Evolutionary conservation across 2,797 vertebrate genomes (phyloP).

Genomic region (Gobio occitaniae): DNA sequence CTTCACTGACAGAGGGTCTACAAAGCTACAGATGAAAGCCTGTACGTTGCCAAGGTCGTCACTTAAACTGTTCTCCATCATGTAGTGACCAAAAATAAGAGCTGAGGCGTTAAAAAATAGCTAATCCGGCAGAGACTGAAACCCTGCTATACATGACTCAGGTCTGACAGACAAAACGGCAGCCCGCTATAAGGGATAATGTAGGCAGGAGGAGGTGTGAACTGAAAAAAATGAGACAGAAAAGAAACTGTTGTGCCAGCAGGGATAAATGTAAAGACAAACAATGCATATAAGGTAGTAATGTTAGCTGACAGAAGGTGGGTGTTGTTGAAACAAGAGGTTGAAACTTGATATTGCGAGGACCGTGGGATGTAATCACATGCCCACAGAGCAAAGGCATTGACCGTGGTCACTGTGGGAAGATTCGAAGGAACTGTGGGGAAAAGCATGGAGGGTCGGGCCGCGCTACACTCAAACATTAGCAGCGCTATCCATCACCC

Average conservation of each 20-base stretch:
- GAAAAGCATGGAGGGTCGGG: constrained; percentile 25
- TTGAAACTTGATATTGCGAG: neutral
- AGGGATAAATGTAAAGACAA: constrained; percentile 36
- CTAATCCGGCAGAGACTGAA: constrained; percentile 38
- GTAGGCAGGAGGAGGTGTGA: constrained; percentile 48
- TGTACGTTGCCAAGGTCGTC: neutral
- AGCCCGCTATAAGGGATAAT: constrained; percentile 26
- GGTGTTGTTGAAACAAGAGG: constrained; percentile 28
- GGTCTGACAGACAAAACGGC: constrained; percentile 41
- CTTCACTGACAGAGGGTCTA: neutral
- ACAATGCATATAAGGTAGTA: constrained; percentile 33
- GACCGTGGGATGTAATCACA: constrained; percentile 35
- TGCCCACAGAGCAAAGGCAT: constrained; percentile 36
- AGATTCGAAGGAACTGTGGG: constrained; percentile 23
- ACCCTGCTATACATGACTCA: constrained; percentile 38
- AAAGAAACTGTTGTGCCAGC: constrained; percentile 32
- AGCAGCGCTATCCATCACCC: constrained; percentile 54
- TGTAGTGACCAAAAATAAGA: constrained; percentile 43
- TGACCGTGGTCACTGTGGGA: constrained; percentile 45
- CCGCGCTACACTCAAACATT: constrained; percentile 50
- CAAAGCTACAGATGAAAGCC: constrained; percentile 11
- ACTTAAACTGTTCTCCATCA: neutral
- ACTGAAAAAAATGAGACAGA: constrained; percentile 27
- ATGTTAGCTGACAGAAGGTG: constrained; percentile 28
- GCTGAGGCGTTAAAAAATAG: constrained; percentile 47